A percentile compares a stretch with the other conserved stretches of the same genome.
Evolutionary conservation across 35 echinoderm and acorn worm genomes (phyloP).

Genomic region (Ptychodera flava): DNA sequence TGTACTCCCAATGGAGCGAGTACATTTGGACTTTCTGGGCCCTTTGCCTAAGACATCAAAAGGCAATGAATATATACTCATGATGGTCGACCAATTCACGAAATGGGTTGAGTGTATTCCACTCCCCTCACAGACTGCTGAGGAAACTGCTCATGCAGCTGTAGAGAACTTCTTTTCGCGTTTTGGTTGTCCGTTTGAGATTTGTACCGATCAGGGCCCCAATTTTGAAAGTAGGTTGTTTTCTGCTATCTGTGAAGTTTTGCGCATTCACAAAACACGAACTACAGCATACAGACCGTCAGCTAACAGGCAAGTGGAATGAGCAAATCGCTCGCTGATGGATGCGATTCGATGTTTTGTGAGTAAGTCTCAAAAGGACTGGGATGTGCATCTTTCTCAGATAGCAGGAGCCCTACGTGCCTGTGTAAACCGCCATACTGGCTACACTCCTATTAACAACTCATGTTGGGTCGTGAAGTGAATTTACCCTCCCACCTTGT

Average conservation of each 20-base stretch:
- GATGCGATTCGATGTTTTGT: constrained; percentile 36
- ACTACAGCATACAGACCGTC: constrained; percentile 32
- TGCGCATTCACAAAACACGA: constrained; percentile 16
- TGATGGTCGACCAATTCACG: constrained; percentile 35
- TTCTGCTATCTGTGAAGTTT: constrained; percentile 1
- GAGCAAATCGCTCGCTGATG: constrained; percentile 36
- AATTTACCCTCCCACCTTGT: constrained; percentile 38
- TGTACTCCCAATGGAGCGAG: constrained; percentile 33
- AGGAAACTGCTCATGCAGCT: constrained; percentile 5
- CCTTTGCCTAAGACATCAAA: neutral
- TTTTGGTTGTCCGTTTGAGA: constrained; percentile 36
- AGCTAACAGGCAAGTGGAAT: constrained; percentile 35
- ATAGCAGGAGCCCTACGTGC: neutral
- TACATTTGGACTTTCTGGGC: constrained; percentile 31
- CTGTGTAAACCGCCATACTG: constrained; percentile 25
- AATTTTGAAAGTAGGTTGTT: constrained; percentile 46
- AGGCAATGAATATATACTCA: constrained; percentile 32
- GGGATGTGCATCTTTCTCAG: constrained; percentile 12
- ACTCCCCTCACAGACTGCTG: constrained; percentile 10
- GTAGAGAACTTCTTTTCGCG: constrained; percentile 31
- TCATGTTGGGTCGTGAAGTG: constrained; percentile 54
- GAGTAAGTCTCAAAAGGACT: constrained; percentile 17
- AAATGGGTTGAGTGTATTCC: constrained; percentile 33
- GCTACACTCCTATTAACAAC: constrained; percentile 30
- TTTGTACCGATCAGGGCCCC: constrained; percentile 33